Evolutionary conservation across 2,113 vertebrate species (phyloP), one percentile per base, ranked within the genome.

Genomic region (Eublepharis macularius): DNA sequence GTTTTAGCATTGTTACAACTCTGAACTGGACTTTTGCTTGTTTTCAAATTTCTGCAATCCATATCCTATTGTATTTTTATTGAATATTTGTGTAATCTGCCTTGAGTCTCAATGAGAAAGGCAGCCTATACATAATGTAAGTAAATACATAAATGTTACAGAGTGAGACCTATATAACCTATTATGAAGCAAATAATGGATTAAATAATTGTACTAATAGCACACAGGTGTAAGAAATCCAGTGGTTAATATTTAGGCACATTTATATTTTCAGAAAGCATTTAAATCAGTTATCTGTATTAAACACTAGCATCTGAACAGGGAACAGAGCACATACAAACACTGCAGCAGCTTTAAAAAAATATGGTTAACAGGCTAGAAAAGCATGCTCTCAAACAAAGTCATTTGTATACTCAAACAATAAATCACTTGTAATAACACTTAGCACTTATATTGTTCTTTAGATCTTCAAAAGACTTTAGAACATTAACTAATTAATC

Each of bases 401-500:
- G 29, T 36, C 49, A 32, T 32, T 78, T 24, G n/a, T 80, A 81
- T 19, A 57, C 72, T 72, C 79, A 76, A 83, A 80, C 36, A 76
- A 81, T 41, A 72, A 81, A 51, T 43, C 29, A 34, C 72, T 43
- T 66, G 78, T 75, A 76, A 66, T 49, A 81, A 86, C 26, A 66
- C 16, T 73, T 65, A 80, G 34, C 34, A 81, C 70, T 80, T 51
- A 41, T 26, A 68, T 57, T 77, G 8, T 36, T 41, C 68, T 81
- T 86, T 36, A 60, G 3, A 49, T 49, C 21, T 75, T 3, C 21
- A 85, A 76, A 80, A 60, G 6, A 13, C 51, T 65, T 41, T 88
- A 39, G 19, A 60, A 57, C 84, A 87, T 79, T 7, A 89, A 69
- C 49, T 47, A 86, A 76, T 63, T 69, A 76, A 87, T 81, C 16